Evolutionary conservation across 2,797 vertebrate species (phyloP), one percentile per base, ranked within the genome.

Genomic region (Sebastes minor): DNA sequence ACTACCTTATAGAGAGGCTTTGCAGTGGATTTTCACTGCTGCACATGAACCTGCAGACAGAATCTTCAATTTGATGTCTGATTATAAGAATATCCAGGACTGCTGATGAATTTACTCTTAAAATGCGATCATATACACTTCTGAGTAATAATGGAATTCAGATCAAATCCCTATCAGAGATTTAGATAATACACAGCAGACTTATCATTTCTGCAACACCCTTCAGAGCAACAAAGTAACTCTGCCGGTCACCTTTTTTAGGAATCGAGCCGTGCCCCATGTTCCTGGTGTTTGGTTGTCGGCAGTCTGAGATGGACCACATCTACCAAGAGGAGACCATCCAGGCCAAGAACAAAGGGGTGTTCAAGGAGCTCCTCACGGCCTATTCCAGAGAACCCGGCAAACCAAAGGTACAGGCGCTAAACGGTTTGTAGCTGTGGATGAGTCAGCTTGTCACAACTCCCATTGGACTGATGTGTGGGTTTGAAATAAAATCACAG

Each of bases 321-420:
- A 99, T 99, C 91, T 99, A 99, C 94, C 97, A 95, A 87, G 98
- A 99, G 70, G 98, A 99, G 93, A 97, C 98, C 1, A 94, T 97
- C 53, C 96, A 97, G 91, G 98, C 97, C 90, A 98, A 97, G 95
- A 96, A 95, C 94, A 97, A 97, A 72, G 96, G 96, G 0, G 97
- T 98, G 90, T 99, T 99, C 95, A 95, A 97, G 93, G 98, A 99
- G 86, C 96, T 99, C 74, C 97, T 97, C 91, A 96, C 98, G 0
- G 98, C 98, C 65, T 99, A 99, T 89, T 99, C 98, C 83, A 96
- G 98, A 94, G 98, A 99, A 83, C 98, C 99, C 0, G 97, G 96
- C 86, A 99, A 97, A 97, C 98, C 98, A 97, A 99, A 99, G 98
- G 98, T 99, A 92, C 59, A 28, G 38, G 13, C 4, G 12, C 38